Conservation (phyloP, 2,888 invertebrate genomes). For the Himalopsyche kuldschensis region DNA sequence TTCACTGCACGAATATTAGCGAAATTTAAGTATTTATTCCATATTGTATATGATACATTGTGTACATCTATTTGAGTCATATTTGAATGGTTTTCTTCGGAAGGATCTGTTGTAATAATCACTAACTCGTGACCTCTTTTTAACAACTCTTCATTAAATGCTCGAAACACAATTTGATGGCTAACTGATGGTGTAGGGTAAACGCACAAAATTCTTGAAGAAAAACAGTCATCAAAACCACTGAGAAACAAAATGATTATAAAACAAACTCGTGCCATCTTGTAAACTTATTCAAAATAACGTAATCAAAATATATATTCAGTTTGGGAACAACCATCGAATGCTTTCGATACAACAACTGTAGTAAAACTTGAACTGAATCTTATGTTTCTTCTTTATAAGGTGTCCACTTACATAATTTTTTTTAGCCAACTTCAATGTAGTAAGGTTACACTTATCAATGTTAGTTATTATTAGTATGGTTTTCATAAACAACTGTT, state of each 20-base stretch:
- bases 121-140: slow-evolving; percentile 13
- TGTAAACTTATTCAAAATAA: too few relatives aligned
- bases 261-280: too few relatives aligned
- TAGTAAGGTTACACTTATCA: too few relatives aligned
- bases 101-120: slow-evolving; percentile 3
- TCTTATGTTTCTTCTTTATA: too few relatives aligned
- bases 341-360: too few relatives aligned
- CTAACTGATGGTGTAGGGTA: slow-evolving; percentile 16
- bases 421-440: too few relatives aligned
- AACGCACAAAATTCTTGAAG: slow-evolving; percentile 17
- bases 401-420: too few relatives aligned
- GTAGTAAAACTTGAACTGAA: too few relatives aligned
- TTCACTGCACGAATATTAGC: not conserved
- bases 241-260: not conserved
- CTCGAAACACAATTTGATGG: slow-evolving; percentile 8
- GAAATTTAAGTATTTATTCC: slow-evolving; percentile 30
- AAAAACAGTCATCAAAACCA: not conserved
- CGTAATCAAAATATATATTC: too few relatives aligned
- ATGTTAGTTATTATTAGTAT: too few relatives aligned
- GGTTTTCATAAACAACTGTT: too few relatives aligned
- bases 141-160: not conserved
- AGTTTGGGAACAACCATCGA: too few relatives aligned
- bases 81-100: slow-evolving; percentile 41
- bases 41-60: slow-evolving; percentile 43
- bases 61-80: slow-evolving; percentile 48